phyloP scores from a whole-genome alignment of 2,113 vertebrate genomes.

The Tachysurus fulvidraco region DNA sequence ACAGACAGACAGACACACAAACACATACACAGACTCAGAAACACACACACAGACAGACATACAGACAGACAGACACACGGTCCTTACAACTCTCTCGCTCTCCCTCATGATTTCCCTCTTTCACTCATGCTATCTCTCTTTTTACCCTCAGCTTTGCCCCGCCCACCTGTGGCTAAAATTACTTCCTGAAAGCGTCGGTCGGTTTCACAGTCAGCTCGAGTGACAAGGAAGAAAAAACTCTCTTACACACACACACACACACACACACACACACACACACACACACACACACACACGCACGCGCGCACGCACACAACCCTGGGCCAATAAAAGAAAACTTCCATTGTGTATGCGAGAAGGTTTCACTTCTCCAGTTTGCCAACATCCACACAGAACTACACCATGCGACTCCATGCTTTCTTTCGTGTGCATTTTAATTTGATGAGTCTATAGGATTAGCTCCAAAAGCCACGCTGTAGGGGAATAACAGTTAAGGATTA shows the following conservation, averaged over 20 bases:
- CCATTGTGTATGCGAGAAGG: neutral
- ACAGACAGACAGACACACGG: neutral
- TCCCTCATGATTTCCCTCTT: constrained; percentile 28
- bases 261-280: constrained; percentile 13
- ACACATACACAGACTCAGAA: neutral
- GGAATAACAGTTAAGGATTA: neutral
- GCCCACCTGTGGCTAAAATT: constrained; percentile 62
- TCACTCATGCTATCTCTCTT: constrained; percentile 23
- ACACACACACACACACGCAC: constrained; percentile 20
- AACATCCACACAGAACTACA: neutral
- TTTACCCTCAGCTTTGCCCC: constrained; percentile 52
- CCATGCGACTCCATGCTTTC: neutral
- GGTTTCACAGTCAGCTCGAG: constrained; percentile 46
- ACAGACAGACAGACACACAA: constrained; percentile 3
- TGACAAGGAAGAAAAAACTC: constrained; percentile 47
- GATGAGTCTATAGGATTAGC: neutral
- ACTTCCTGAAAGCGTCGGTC: constrained; percentile 66
- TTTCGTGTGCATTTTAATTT: neutral
- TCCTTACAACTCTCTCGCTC: constrained; percentile 34
- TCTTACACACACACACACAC: constrained; percentile 9
- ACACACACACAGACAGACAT: constrained; percentile 1
- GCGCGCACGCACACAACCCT: neutral
- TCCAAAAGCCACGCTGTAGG: neutral
- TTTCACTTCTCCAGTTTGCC: constrained; percentile 27
- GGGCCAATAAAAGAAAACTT: neutral